Conservation (phyloP, 2,888 invertebrate genomes). For the Cistogaster globosa region DNA sequence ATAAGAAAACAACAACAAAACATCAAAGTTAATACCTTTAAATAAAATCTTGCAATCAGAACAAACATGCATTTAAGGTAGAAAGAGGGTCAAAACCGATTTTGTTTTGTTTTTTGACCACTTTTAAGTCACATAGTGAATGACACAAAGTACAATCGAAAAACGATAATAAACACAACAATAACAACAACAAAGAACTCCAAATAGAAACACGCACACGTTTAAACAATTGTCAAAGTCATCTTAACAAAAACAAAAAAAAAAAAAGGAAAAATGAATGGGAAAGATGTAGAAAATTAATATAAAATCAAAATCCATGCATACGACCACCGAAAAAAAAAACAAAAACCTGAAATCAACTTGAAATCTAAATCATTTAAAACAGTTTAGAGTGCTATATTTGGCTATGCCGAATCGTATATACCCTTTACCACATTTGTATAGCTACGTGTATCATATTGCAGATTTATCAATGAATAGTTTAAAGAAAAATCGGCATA, state of each 20-base stretch:
- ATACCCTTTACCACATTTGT: too few relatives aligned
- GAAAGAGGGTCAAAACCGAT: slow-evolving; percentile 37
- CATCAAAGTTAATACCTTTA: slow-evolving; percentile 66
- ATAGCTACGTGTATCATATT: too few relatives aligned
- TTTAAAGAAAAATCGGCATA: too few relatives aligned
- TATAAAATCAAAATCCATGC: slow-evolving; percentile 1
- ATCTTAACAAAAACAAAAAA: slow-evolving; percentile 39
- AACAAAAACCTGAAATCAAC: slow-evolving; percentile 12
- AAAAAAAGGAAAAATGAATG: background rate
- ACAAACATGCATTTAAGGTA: slow-evolving; percentile 9
- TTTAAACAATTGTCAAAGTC: slow-evolving; percentile 54
- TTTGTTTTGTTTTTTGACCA: slow-evolving; percentile 59
- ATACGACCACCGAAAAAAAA: slow-evolving; percentile 2
- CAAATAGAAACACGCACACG: slow-evolving; percentile 19
- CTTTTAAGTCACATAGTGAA: slow-evolving; percentile 70
- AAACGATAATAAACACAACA: slow-evolving; percentile 68
- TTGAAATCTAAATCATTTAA: slow-evolving; percentile 18
- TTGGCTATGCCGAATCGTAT: too few relatives aligned
- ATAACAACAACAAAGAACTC: slow-evolving; percentile 42
- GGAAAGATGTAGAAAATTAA: slow-evolving; percentile 19
- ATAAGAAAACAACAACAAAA: slow-evolving; percentile 57
- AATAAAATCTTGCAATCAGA: slow-evolving; percentile 45
- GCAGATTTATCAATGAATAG: too few relatives aligned
- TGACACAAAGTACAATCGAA: slow-evolving; percentile 71
- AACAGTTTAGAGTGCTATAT: too few relatives aligned